phyloP scores from a whole-genome alignment of 2,797 vertebrate species.

The Emydoidea blandingii region DNA sequence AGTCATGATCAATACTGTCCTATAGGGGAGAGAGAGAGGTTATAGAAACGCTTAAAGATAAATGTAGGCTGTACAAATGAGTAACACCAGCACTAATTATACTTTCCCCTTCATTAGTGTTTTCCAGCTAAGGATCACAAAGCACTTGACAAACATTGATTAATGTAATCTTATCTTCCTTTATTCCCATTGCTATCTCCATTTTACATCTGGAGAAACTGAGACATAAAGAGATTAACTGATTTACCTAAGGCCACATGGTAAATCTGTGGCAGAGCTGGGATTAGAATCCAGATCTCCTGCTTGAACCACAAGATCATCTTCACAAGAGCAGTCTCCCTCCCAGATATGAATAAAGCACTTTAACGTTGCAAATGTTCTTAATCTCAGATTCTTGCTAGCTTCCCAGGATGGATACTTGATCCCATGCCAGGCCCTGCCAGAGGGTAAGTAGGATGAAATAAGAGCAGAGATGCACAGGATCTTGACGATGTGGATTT shows the following conservation, averaged over 20 bases:
- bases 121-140: slow-evolving; percentile 12
- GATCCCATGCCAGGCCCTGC: slow-evolving; percentile 35
- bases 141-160: slow-evolving; percentile 1
- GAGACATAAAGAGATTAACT: neutral
- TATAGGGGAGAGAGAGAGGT: slow-evolving; percentile 23
- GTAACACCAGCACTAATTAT: neutral
- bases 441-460: slow-evolving; percentile 45
- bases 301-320: neutral
- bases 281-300: slow-evolving; percentile 32
- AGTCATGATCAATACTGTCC: slow-evolving; percentile 66
- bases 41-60: neutral
- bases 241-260: neutral
- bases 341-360: slow-evolving; percentile 38
- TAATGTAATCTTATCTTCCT: neutral
- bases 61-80: neutral
- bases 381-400: slow-evolving; percentile 21
- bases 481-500: slow-evolving; percentile 12
- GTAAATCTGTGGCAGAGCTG: neutral
- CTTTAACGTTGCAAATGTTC: slow-evolving; percentile 48
- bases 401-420: slow-evolving; percentile 33
- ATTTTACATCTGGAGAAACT: neutral
- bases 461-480: slow-evolving; percentile 55
- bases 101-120: neutral
- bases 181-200: neutral
- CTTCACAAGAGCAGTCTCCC: neutral